These are phyloP conservation scores for Sterrhoptilus dennistouni DNA, from an alignment of 2,113 vertebrate genomes.

Conservation along the genomic window DNA sequence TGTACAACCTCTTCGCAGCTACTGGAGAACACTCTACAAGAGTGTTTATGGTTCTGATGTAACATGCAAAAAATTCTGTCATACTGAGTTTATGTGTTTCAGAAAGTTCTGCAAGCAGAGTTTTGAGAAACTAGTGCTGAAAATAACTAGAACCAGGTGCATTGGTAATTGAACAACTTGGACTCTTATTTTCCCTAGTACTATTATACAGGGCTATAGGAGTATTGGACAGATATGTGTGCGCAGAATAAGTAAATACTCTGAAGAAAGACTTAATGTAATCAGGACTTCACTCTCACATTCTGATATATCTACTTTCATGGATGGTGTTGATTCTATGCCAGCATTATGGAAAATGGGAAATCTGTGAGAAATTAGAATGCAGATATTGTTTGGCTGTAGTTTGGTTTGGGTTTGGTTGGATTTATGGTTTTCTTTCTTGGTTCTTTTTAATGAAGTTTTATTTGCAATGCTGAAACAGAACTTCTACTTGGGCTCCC, in stretches of 20 bases:
- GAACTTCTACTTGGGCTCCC: background rate
- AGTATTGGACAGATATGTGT: background rate
- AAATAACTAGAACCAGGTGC: background rate
- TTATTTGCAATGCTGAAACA: background rate
- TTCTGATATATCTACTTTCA: background rate
- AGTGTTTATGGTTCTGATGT: background rate
- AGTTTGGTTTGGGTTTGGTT: background rate
- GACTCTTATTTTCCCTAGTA: background rate
- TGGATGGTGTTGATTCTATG: background rate
- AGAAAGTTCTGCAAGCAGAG: background rate
- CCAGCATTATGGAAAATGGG: background rate
- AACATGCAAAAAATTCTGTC: background rate
- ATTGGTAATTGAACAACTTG: background rate
- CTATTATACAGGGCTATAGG: background rate
- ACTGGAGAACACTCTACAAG: background rate
- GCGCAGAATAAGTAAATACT: background rate
- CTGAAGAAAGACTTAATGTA: background rate
- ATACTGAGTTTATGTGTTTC: background rate
- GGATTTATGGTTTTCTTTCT: background rate
- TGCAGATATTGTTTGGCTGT: background rate
- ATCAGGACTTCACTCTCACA: background rate
- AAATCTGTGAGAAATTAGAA: background rate
- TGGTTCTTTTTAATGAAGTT: background rate
- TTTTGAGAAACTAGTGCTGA: background rate
- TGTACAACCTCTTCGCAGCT: background rate